Conservation (phyloP, 1,140 invertebrate species). For the Cryptotermes secundus region DNA sequence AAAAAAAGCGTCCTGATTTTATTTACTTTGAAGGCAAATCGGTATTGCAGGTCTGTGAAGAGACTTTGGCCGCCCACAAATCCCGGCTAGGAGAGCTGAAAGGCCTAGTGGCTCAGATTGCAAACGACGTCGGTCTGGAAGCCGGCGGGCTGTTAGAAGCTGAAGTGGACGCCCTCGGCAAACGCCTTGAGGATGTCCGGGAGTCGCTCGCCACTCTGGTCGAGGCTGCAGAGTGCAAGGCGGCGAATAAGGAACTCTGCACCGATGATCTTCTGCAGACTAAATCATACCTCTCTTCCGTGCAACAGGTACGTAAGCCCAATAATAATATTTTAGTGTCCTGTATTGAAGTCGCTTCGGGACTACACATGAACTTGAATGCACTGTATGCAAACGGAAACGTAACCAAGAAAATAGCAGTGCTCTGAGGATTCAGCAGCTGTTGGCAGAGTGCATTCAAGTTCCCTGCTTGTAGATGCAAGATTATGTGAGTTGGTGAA, state of each 20-base stretch:
- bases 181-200: constrained; percentile 71
- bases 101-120: constrained; percentile 72
- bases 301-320: constrained; percentile 65
- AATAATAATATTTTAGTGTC: no score
- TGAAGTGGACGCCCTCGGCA: constrained; percentile 74
- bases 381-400: no score
- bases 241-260: constrained; percentile 55
- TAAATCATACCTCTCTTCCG: constrained; percentile 60
- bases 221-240: constrained; percentile 68
- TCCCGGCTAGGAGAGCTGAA: constrained; percentile 67
- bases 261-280: constrained; percentile 58
- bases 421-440: no score
- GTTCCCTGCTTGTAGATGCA: no score
- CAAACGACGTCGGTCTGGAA: constrained; percentile 72
- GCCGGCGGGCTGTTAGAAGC: constrained; percentile 61
- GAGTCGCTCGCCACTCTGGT: constrained; percentile 70
- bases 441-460: no score
- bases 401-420: no score
- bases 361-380: no score
- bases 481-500: no score
- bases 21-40: no score
- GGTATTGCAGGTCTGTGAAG: constrained; percentile 65
- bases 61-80: constrained; percentile 69
- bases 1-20: no score
- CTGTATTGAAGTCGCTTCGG: no score